These are phyloP conservation scores for Furcifer pardalis DNA, from an alignment of 2,797 vertebrate species.

Conservation along the genomic window DNA sequence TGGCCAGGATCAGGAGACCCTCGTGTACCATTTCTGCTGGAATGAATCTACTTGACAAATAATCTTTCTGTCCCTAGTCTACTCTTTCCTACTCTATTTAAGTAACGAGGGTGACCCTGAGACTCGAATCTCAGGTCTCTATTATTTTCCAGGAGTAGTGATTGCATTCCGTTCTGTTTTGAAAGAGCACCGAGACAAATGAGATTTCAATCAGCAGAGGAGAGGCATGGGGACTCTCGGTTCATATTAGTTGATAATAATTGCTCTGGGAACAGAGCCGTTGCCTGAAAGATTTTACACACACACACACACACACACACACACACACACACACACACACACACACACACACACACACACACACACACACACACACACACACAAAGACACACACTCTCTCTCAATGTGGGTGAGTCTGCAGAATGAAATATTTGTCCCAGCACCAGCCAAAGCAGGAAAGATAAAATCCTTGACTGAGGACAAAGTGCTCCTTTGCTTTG, in stretches of 20 bases:
- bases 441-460: neutral
- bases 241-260: constrained; percentile 58
- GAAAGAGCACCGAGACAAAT: neutral
- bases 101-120: neutral
- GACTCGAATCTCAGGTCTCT: neutral
- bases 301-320: neutral
- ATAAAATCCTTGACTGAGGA: constrained; percentile 10
- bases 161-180: neutral
- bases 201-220: constrained; percentile 25
- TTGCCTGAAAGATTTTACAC: constrained; percentile 1
- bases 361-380: neutral
- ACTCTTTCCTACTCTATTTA: fast-evolving
- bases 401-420: neutral
- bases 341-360: neutral
- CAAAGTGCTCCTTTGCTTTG: neutral
- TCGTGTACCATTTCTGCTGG: neutral
- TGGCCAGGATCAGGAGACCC: too few species aligned
- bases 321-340: neutral
- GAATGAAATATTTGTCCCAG: neutral
- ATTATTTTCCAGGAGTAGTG: neutral
- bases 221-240: constrained; percentile 54
- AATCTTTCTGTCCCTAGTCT: neutral
- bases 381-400: neutral
- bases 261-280: constrained; percentile 63
- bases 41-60: constrained; percentile 8